phyloP scores from a whole-genome alignment of 2,888 invertebrate genomes.

The Patella ulyssiponensis region DNA sequence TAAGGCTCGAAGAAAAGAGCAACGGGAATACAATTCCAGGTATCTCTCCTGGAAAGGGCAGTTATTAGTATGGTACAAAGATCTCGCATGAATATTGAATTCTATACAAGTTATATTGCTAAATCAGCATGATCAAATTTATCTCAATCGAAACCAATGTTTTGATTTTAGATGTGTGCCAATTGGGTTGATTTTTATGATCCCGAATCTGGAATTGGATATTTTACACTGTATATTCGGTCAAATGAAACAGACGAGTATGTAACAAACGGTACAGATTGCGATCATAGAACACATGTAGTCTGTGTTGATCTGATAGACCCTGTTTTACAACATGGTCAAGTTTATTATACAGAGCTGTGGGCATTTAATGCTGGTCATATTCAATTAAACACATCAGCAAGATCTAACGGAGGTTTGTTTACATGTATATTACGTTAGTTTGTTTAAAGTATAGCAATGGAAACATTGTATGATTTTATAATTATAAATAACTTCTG shows the following conservation, averaged over 20 bases:
- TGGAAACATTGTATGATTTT: too few species aligned
- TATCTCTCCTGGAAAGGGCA: too few species aligned
- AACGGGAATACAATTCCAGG: too few species aligned
- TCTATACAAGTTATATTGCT: too few species aligned
- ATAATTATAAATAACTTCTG: too few species aligned
- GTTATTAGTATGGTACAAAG: too few species aligned
- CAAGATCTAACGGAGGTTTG: conserved; percentile 44
- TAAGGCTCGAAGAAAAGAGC: too few species aligned
- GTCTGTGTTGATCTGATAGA: conserved; percentile 40
- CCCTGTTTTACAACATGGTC: conserved; percentile 38
- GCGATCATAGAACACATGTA: conserved; percentile 27
- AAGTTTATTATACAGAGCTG: conserved; percentile 40
- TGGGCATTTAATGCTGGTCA: conserved; percentile 51
- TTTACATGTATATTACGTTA: not conserved
- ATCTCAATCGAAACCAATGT: too few species aligned
- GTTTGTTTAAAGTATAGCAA: too few species aligned
- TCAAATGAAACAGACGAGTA: conserved; percentile 28
- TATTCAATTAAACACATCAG: conserved; percentile 45
- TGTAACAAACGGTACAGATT: conserved; percentile 32
- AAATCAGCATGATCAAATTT: too few species aligned
- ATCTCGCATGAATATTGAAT: too few species aligned
- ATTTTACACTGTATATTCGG: conserved; percentile 44
- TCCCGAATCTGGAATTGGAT: conserved; percentile 51
- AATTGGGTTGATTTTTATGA: conserved; percentile 56
- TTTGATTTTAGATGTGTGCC: conserved; percentile 47